Evolutionary conservation across 2,113 vertebrate species (phyloP), one percentile per base, ranked within the genome.

Genomic region (Parus major): DNA sequence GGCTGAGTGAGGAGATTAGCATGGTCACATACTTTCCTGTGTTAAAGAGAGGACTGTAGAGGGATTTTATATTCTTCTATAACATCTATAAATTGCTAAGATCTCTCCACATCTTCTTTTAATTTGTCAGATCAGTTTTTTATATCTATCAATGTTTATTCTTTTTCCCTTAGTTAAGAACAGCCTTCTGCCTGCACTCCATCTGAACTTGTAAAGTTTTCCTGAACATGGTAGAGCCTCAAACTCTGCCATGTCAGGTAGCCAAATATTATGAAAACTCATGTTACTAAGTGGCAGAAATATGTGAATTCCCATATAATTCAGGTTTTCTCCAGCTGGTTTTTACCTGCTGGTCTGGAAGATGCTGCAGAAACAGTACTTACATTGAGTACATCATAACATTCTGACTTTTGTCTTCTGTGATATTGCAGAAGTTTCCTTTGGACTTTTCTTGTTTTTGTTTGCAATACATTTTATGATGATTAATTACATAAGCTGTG

Each of bases 401-500:
- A 55, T 44, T 70, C 59, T 36, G 24, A 22, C 12, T 59, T 36
- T 73, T 90, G 83, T 75, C 31, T 70, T 65, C 59, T 88, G 39
- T 22, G 7, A 77, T 63, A 76, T 27, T 69, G 59, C 46, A 81
- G 9, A 89, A 69, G 24, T 59, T 85, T 91, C 39, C 82, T 83
- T 55, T 49, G 29, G 42, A 47, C 9, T 57, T 65, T 56, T 77
- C 72, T 88, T 77, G 80, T 69, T 93, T 56, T 39, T 59, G 20
- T 86, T 73, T 95, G 82, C 82, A 92, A 91, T 75, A 73, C 4
- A 3, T 44, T 91, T 94, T 77, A 73, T 46, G 44, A 77, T 80
- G 50, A 82, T 95, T 95, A 97, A 93, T 93, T 96, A 92, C 41
- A 93, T 93, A 93, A 96, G 60, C 82, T 83, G 73, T 83, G 87